Conservation (phyloP, 2,888 invertebrate genomes). For the Bellardia pandia region DNA sequence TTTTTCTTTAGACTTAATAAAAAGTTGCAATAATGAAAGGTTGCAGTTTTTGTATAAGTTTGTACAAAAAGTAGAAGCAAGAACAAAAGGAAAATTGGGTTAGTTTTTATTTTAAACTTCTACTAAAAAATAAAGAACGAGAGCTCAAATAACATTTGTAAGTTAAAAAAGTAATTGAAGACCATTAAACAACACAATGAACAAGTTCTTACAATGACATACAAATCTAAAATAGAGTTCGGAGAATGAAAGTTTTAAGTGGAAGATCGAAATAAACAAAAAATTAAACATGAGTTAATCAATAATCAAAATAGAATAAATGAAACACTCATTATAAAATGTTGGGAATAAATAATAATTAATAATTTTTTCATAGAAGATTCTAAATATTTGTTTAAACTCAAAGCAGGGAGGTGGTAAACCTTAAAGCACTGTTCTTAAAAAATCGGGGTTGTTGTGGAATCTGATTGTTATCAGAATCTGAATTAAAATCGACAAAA, state of each 20-base stretch:
- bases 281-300: conserved; percentile 21
- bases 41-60: neutral
- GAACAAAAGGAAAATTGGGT: conserved; percentile 22
- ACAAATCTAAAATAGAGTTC: neutral
- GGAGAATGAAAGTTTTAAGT: neutral
- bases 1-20: neutral
- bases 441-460: too few species aligned
- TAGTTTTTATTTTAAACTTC: conserved; percentile 31
- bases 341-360: neutral
- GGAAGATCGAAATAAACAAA: neutral
- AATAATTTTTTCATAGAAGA: too few species aligned
- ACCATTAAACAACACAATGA: neutral
- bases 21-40: conserved; percentile 22
- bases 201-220: conserved; percentile 2
- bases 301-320: conserved; percentile 3
- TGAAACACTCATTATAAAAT: conserved; percentile 1
- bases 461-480: too few species aligned
- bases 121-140: neutral
- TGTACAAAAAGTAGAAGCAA: neutral
- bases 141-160: conserved; percentile 14
- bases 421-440: too few species aligned
- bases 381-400: too few species aligned
- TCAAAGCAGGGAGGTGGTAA: too few species aligned
- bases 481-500: too few species aligned
- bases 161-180: neutral